Base-by-base conservation (phyloP, 2,113 vertebrate genomes). In the Orientallactaga bullata region DNA sequence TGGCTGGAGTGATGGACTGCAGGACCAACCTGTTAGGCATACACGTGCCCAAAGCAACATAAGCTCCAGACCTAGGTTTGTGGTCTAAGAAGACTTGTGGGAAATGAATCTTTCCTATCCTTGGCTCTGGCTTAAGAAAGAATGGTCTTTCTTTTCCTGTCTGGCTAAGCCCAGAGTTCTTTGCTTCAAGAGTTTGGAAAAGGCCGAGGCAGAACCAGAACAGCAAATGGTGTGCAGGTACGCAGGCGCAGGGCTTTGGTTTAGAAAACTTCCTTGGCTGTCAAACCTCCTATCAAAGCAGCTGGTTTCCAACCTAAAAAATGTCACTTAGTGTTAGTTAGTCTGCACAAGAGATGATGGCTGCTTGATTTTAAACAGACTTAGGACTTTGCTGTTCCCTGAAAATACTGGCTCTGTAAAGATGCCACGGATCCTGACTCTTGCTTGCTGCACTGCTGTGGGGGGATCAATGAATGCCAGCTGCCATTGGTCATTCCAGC, bases 331-430 rank as follows among this genome's bases (percentile, higher is more conserved):
- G 32, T 68, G 83, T 77, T 80, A 66, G 39, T n/a, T n/a, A n/a
- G n/a, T 66, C 51, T 93, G 2, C 66, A 30, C 32, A 60, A 95
- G 89, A 89, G n/a, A n/a, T n/a, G n/a, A n/a, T n/a, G n/a, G n/a
- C 69, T 77, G 71, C 63, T 95, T 96, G 28, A 26, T 74, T 80
- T 78, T 32, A 87, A 93, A 71, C 13, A 82, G 61, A 81, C 24
- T 32, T 35, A 15, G 69, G 80, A 72, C 32, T 93, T 90, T 86
- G 63, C 69, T 86, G 30, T 80, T 63, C 47, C 37, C 51, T 86
- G 9, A 72, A 83, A 90, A 61, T 51, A 80, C 0, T 68, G 63
- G 85, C 11, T n/a, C 47, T 7, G 37, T 1, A 26, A 4, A 37
- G 51, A 85, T 23, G 84, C 23, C 61, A 21, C 11, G 51, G 76